Percentiles rank a stretch among this genome's conserved stretches.
These are phyloP conservation scores for Peromyscus nudipes DNA, from an alignment of 2,797 vertebrate genomes.

Conservation along the genomic window DNA sequence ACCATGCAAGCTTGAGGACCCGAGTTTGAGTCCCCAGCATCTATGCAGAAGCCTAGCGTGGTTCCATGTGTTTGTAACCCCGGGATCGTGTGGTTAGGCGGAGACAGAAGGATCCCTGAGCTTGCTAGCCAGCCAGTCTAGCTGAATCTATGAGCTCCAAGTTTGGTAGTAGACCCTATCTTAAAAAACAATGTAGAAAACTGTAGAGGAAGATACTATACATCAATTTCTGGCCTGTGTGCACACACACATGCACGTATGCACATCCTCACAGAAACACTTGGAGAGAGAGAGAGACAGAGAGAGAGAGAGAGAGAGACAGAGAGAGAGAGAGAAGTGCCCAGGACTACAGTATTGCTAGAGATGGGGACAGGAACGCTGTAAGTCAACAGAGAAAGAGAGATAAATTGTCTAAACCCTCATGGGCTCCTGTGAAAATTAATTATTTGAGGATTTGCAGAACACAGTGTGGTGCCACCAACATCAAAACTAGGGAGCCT, in stretches of 20 bases:
- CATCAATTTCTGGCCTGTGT: not conserved
- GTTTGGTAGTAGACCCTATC: not conserved
- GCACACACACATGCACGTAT: not conserved
- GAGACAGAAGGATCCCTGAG: not conserved
- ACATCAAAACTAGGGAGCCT: not conserved
- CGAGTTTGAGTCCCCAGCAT: not conserved
- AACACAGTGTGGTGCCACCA: not conserved
- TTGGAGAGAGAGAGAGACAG: not conserved
- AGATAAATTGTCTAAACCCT: not conserved
- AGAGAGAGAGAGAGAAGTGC: no score
- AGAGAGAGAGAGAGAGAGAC: not conserved
- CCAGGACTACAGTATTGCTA: not conserved
- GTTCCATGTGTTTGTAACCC: not conserved
- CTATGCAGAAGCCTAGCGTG: not conserved
- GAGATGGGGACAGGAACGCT: not conserved
- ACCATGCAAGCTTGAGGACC: not conserved
- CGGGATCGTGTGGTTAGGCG: not conserved
- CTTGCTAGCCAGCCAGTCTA: not conserved
- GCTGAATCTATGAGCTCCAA: not conserved
- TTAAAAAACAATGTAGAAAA: not conserved
- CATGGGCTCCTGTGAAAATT: slow-evolving; percentile 17
- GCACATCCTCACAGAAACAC: not conserved
- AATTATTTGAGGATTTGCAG: slow-evolving; percentile 50
- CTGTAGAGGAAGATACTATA: not conserved
- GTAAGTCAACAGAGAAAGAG: not conserved